A percentile compares a stretch with the other conserved stretches of the same genome.
Conservation (phyloP, 2,797 vertebrate genomes). For the Pagetopsis macropterus region DNA sequence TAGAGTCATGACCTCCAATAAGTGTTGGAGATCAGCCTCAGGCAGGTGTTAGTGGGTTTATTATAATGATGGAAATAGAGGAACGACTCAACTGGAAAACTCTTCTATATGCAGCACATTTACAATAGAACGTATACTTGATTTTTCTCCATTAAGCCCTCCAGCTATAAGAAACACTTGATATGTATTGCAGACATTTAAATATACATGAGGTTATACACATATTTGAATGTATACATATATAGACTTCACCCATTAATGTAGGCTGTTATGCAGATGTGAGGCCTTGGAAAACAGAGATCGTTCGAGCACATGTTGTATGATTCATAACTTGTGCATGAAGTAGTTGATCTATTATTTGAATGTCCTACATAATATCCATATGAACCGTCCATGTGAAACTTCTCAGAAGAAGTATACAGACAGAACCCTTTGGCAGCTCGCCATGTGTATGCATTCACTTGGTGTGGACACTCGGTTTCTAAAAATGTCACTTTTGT, state of each 20-base stretch:
- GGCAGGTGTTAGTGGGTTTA: constrained; percentile 61
- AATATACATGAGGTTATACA: constrained; percentile 20
- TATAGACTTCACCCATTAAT: constrained; percentile 42
- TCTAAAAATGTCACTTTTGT: constrained; percentile 17
- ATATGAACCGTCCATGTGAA: constrained; percentile 45
- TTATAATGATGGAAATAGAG: constrained; percentile 39
- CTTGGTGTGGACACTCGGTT: constrained; percentile 21
- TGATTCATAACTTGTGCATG: constrained; percentile 62
- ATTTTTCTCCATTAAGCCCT: not conserved
- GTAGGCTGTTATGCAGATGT: constrained; percentile 62
- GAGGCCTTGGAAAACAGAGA: constrained; percentile 52
- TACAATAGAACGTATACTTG: not conserved
- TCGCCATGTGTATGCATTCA: constrained; percentile 25
- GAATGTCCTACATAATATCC: constrained; percentile 59
- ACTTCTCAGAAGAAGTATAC: constrained; percentile 33
- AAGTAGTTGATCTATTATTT: constrained; percentile 63
- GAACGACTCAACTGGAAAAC: not conserved
- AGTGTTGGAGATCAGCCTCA: constrained; percentile 37
- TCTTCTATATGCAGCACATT: constrained; percentile 4
- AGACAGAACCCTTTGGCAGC: constrained; percentile 26
- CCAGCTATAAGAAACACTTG: too few species aligned
- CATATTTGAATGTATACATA: constrained; percentile 30
- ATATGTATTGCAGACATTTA: not conserved
- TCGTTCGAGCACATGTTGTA: constrained; percentile 54
- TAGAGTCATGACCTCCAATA: constrained; percentile 41